phyloP scores from a whole-genome alignment of 2,888 invertebrate species.

The Pterostichus madidus region DNA sequence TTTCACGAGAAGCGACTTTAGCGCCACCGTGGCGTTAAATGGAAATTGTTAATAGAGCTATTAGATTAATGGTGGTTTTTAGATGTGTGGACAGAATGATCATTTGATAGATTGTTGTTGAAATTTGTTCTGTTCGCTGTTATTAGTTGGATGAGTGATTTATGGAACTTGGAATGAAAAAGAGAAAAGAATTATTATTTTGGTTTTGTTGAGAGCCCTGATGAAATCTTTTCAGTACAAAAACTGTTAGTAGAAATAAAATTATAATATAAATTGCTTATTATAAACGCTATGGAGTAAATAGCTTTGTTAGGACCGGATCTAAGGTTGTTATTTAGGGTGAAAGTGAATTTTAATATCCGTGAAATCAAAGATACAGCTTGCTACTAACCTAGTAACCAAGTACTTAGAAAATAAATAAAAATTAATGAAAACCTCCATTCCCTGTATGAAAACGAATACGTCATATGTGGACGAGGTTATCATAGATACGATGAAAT shows the following conservation, averaged over 20 bases:
- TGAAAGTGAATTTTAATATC: no score
- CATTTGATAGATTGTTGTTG: slow-evolving; percentile 30
- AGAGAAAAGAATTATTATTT: background rate
- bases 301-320: no score
- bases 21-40: background rate
- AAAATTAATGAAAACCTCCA: no score
- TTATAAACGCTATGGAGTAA: no score
- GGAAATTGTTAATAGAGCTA: slow-evolving; percentile 24
- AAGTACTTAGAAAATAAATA: no score
- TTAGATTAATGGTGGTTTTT: slow-evolving; percentile 47
- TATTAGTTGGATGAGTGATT: background rate
- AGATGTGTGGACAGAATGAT: slow-evolving; percentile 35
- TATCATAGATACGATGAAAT: no score
- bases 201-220: background rate
- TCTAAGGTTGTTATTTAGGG: no score
- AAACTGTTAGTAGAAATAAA: background rate
- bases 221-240: background rate
- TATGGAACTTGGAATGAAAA: background rate
- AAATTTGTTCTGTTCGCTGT: slow-evolving; percentile 4
- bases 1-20: slow-evolving; percentile 10
- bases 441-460: no score
- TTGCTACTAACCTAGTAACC: no score
- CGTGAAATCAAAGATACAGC: no score
- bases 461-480: no score
- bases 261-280: no score